These are phyloP conservation scores for Drosophila lini DNA, from an alignment of 1,140 invertebrate species.

Conservation along the genomic window DNA sequence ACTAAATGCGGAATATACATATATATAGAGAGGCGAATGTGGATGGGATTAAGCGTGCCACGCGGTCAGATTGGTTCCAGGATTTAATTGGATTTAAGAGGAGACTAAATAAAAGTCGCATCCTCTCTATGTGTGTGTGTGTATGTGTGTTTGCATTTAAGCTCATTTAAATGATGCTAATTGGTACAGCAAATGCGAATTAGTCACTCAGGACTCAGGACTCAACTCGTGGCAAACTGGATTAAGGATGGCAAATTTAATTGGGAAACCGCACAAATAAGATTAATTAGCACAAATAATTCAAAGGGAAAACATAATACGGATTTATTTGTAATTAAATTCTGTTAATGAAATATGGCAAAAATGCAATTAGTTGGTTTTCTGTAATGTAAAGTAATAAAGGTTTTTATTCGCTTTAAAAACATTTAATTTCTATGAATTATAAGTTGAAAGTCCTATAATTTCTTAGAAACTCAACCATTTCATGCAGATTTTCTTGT, in stretches of 20 bases:
- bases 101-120: conserved; percentile 3
- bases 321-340: conserved; percentile 10
- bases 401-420: accelerated
- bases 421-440: neutral
- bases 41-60: conserved; percentile 46
- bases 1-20: conserved; percentile 16
- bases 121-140: neutral
- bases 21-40: neutral
- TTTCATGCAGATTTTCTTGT: neutral
- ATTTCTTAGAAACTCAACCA: neutral
- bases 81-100: conserved; percentile 21
- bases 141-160: conserved; percentile 24
- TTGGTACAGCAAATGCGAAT: conserved; percentile 27
- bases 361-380: neutral
- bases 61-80: conserved; percentile 40
- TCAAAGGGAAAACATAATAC: neutral
- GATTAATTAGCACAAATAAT: conserved; percentile 12
- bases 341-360: neutral
- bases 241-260: conserved; percentile 21
- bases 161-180: conserved; percentile 44
- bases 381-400: neutral
- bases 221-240: conserved; percentile 5
- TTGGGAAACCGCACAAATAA: conserved; percentile 8
- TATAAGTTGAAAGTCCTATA: neutral
- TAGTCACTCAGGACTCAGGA: conserved; percentile 13